Percentiles rank a stretch among this genome's conserved stretches.
These are phyloP conservation scores for Zosterops borbonicus DNA, from an alignment of 2,113 vertebrate genomes.

Conservation along the genomic window DNA sequence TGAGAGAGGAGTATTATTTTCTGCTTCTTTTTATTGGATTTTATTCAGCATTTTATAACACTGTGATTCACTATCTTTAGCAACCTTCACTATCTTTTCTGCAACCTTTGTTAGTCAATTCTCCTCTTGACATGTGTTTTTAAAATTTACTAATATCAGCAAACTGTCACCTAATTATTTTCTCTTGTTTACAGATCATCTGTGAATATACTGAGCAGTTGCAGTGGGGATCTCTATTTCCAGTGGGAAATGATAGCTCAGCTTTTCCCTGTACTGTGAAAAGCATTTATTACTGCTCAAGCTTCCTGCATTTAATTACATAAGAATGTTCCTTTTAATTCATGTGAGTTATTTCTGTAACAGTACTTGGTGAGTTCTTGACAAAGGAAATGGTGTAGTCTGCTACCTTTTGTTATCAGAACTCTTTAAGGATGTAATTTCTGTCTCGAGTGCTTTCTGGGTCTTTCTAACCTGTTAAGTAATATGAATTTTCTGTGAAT, in stretches of 20 bases:
- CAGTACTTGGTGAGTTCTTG: neutral
- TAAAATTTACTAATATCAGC: neutral
- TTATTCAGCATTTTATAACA: neutral
- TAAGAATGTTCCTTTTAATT: neutral
- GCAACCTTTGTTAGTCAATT: neutral
- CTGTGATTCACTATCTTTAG: neutral
- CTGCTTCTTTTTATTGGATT: neutral
- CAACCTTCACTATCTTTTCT: neutral
- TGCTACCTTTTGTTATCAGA: neutral
- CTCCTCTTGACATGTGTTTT: neutral
- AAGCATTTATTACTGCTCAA: neutral
- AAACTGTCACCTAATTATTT: neutral
- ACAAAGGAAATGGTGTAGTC: neutral
- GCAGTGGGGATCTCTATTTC: neutral
- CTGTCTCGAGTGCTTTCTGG: neutral
- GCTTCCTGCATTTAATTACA: neutral
- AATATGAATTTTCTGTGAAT: neutral
- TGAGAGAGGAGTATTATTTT: neutral
- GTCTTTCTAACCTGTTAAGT: neutral
- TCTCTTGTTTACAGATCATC: neutral
- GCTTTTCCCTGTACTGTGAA: neutral
- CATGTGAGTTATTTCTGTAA: neutral
- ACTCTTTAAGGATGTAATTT: neutral
- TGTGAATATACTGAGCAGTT: neutral
- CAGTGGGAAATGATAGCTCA: neutral